Conservation (phyloP, 1,140 invertebrate genomes). For the Drosophila arawakana region DNA sequence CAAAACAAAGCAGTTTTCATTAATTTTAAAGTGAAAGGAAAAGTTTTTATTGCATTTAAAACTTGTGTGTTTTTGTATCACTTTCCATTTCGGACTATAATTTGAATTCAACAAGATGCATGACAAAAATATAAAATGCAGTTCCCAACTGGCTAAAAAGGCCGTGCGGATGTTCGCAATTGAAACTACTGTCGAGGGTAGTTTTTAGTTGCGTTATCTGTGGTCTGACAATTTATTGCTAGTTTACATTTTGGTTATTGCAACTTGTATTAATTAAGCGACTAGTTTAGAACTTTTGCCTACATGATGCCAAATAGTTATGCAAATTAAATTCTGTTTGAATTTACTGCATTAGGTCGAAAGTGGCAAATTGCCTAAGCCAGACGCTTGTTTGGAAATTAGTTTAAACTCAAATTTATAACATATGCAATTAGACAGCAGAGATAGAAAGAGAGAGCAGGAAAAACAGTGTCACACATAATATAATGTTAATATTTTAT, state of each 20-base stretch:
- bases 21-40: not conserved
- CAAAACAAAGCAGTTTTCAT: not conserved
- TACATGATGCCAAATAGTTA: conserved; percentile 55
- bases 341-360: conserved; percentile 23
- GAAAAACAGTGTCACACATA: not conserved
- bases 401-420: conserved; percentile 18
- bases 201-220: not conserved
- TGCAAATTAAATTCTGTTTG: conserved; percentile 49
- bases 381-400: not conserved
- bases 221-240: not conserved
- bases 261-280: conserved; percentile 55
- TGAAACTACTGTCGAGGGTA: not conserved
- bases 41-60: too few species aligned
- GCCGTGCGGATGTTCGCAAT: not conserved
- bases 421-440: conserved; percentile 15
- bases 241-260: conserved; percentile 3
- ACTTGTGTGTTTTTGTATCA: not conserved
- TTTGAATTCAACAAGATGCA: not conserved
- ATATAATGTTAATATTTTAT: conserved; percentile 23
- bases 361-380: conserved; percentile 21
- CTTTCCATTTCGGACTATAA: not conserved
- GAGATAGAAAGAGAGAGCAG: not conserved
- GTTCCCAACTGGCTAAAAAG: too few species aligned
- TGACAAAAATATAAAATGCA: too few species aligned
- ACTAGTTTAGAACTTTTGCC: conserved; percentile 49